Evolutionary conservation across 1,140 invertebrate genomes (phyloP).

Genomic region (Drosophila varians): DNA sequence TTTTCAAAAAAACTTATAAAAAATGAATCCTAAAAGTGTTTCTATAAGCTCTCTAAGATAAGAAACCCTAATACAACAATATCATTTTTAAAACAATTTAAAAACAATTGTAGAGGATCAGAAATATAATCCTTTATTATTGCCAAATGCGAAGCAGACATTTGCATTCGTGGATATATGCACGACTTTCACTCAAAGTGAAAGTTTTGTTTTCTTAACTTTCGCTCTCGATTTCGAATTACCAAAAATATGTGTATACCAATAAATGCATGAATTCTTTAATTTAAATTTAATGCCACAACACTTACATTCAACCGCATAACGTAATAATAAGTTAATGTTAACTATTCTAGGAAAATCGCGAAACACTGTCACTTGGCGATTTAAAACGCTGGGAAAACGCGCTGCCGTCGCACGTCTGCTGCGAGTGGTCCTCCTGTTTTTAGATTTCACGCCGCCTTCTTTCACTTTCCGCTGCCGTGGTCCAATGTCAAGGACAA

Average conservation of each 20-base stretch:
- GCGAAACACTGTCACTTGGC: slow-evolving; percentile 37
- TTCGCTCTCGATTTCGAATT: slow-evolving; percentile 58
- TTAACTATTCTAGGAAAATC: slow-evolving; percentile 26
- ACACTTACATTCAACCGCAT: slow-evolving; percentile 68
- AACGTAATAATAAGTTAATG: not conserved
- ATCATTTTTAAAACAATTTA: not conserved
- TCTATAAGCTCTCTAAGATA: too few species aligned
- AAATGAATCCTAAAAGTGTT: not conserved
- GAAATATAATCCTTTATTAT: slow-evolving; percentile 1
- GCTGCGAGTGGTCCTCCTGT: slow-evolving; percentile 13
- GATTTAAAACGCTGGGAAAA: slow-evolving; percentile 49
- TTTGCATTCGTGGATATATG: slow-evolving; percentile 48
- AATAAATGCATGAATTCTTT: not conserved
- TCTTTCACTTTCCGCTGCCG: slow-evolving; percentile 19
- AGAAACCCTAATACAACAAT: too few species aligned
- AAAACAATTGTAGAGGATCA: not conserved
- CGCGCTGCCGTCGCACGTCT: slow-evolving; percentile 37
- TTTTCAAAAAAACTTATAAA: too few species aligned
- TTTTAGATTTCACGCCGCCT: not conserved
- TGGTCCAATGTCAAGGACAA: slow-evolving; percentile 77
- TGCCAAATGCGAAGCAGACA: slow-evolving; percentile 8
- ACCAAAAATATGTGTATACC: slow-evolving; percentile 11
- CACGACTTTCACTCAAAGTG: slow-evolving; percentile 68
- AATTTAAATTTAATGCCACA: not conserved
- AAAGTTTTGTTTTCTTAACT: slow-evolving; percentile 59